Percentiles rank a stretch among this genome's conserved stretches.
phyloP scores from a whole-genome alignment of 2,888 invertebrate species.

The Lobophora halterata region DNA sequence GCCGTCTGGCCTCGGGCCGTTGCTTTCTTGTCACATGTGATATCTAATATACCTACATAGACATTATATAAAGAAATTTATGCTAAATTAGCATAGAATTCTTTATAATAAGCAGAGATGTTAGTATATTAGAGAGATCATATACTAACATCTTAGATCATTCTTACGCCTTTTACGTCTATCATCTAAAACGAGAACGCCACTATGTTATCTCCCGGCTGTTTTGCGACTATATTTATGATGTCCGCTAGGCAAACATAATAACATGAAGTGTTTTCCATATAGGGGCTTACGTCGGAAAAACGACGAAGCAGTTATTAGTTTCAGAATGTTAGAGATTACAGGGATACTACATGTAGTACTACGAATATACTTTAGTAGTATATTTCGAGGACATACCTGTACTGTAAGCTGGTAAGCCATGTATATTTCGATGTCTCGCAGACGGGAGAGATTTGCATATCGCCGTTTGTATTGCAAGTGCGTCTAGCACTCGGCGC shows the following conservation, averaged over 20 bases:
- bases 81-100: no score
- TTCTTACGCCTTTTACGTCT: slow-evolving; percentile 46
- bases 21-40: slow-evolving; percentile 44
- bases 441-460: slow-evolving; percentile 61
- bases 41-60: slow-evolving; percentile 54
- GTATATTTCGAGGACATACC: slow-evolving; percentile 35
- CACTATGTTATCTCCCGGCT: slow-evolving; percentile 46
- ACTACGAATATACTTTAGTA: slow-evolving; percentile 19
- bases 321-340: slow-evolving; percentile 23
- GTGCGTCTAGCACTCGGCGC: slow-evolving; percentile 60
- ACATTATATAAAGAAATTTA: no score
- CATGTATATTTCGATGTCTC: slow-evolving; percentile 53
- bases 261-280: slow-evolving; percentile 40
- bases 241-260: slow-evolving; percentile 52
- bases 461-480: slow-evolving; percentile 64
- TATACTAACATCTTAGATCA: slow-evolving; percentile 39
- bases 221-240: slow-evolving; percentile 45
- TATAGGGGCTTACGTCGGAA: slow-evolving; percentile 25
- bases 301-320: slow-evolving; percentile 27
- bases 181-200: slow-evolving; percentile 49
- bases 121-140: no score
- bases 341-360: slow-evolving; percentile 24
- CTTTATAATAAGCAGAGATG: no score
- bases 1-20: slow-evolving; percentile 46
- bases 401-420: slow-evolving; percentile 37